Percentiles rank a stretch among this genome's conserved stretches.
These are phyloP conservation scores for Xanthostigma xanthostigma DNA, from an alignment of 2,888 invertebrate species.

Conservation along the genomic window DNA sequence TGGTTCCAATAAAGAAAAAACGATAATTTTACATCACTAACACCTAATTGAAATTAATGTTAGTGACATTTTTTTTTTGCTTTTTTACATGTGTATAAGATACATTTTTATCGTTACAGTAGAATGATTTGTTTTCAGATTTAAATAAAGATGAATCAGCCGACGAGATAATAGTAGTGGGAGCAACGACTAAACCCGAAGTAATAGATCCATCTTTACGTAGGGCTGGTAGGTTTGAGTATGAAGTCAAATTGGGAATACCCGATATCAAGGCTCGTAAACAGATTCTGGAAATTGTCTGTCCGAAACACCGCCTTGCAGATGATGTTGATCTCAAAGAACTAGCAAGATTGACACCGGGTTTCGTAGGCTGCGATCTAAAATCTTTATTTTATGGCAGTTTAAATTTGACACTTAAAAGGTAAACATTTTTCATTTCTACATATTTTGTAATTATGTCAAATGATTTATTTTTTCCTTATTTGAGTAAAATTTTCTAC, in stretches of 20 bases:
- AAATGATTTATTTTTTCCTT: too few relatives aligned
- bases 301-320: constrained; percentile 51
- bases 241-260: constrained; percentile 87
- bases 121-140: constrained; percentile 22
- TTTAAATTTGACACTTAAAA: too few relatives aligned
- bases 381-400: constrained; percentile 52
- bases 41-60: not conserved
- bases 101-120: not conserved
- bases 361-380: constrained; percentile 92
- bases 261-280: constrained; percentile 71
- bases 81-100: not conserved
- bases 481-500: too few relatives aligned
- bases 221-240: constrained; percentile 83
- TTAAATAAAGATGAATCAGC: constrained; percentile 35
- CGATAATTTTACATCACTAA: too few relatives aligned
- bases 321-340: constrained; percentile 53
- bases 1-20: too few relatives aligned
- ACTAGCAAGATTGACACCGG: constrained; percentile 79
- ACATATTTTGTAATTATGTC: too few relatives aligned
- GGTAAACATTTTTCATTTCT: too few relatives aligned
- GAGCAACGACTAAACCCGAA: constrained; percentile 92
- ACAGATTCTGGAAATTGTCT: constrained; percentile 62
- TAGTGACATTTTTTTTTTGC: not conserved
- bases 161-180: constrained; percentile 66
- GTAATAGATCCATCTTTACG: constrained; percentile 83